Percentiles rank a stretch among this genome's conserved stretches.
phyloP scores from a whole-genome alignment of 2,797 vertebrate species.

The Okamejei kenojei region DNA sequence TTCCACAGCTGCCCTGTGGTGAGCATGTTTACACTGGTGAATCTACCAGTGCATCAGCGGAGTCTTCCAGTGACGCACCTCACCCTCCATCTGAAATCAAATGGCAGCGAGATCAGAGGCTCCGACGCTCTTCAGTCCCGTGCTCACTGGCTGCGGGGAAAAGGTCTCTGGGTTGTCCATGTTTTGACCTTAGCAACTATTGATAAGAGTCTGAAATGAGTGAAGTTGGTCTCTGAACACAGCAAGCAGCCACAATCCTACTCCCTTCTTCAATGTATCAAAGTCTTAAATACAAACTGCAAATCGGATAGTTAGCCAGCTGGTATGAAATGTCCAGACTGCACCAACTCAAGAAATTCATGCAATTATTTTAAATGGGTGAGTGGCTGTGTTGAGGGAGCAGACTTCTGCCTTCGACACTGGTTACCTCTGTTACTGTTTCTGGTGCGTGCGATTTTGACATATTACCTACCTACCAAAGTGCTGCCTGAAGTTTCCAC shows the following conservation, averaged over 20 bases:
- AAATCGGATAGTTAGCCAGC: background rate
- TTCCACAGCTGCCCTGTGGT: background rate
- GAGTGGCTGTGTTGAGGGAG: background rate
- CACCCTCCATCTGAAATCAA: background rate
- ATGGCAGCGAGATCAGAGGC: background rate
- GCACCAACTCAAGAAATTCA: background rate
- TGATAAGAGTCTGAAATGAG: background rate
- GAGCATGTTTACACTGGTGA: background rate
- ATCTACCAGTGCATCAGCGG: background rate
- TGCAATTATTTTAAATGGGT: background rate
- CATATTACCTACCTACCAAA: background rate
- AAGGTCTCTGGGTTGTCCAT: background rate
- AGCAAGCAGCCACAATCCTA: background rate
- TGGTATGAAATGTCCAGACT: background rate
- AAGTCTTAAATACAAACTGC: background rate
- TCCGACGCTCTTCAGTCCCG: background rate
- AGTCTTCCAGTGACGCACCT: background rate
- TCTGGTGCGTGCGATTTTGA: background rate
- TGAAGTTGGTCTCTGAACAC: background rate
- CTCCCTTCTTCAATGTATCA: background rate
- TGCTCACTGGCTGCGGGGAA: background rate
- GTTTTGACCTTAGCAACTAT: background rate
- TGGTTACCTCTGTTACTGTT: background rate
- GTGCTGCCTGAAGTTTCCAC: background rate
- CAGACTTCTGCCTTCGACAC: too few species aligned